A percentile compares a stretch with the other conserved stretches of the same genome.
These are phyloP conservation scores for Psittacara wagleri DNA, from an alignment of 2,113 vertebrate genomes.

Conservation along the genomic window DNA sequence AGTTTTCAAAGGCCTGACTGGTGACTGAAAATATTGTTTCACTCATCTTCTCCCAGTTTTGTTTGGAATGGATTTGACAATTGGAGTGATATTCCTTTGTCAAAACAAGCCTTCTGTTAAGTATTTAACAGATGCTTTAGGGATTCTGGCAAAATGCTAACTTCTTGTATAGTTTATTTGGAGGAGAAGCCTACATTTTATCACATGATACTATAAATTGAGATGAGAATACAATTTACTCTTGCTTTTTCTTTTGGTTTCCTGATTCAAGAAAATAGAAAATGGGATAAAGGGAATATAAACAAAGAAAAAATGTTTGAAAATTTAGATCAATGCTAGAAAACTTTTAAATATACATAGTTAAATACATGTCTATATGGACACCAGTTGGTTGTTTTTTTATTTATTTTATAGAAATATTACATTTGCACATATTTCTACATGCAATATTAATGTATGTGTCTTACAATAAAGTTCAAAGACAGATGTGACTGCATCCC, in stretches of 20 bases:
- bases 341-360: neutral
- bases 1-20: conserved; percentile 63
- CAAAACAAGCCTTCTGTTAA: conserved; percentile 62
- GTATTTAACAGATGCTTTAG: conserved; percentile 57
- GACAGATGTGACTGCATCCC: neutral
- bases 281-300: neutral
- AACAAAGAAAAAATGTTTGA: neutral
- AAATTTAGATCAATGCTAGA: neutral
- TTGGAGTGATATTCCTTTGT: conserved; percentile 60
- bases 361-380: neutral
- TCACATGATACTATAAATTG: conserved; percentile 47
- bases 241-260: neutral
- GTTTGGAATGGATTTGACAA: conserved; percentile 70
- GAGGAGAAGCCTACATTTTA: conserved; percentile 68
- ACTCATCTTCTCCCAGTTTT: conserved; percentile 58
- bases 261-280: neutral
- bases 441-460: neutral
- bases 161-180: conserved; percentile 62
- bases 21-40: conserved; percentile 68
- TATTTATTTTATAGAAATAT: neutral
- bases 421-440: neutral
- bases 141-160: conserved; percentile 61
- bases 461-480: neutral
- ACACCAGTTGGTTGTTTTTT: neutral
- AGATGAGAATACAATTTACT: conserved; percentile 48